These are phyloP conservation scores for Carposina sasakii DNA, from an alignment of 1,140 invertebrate species.

Conservation along the genomic window DNA sequence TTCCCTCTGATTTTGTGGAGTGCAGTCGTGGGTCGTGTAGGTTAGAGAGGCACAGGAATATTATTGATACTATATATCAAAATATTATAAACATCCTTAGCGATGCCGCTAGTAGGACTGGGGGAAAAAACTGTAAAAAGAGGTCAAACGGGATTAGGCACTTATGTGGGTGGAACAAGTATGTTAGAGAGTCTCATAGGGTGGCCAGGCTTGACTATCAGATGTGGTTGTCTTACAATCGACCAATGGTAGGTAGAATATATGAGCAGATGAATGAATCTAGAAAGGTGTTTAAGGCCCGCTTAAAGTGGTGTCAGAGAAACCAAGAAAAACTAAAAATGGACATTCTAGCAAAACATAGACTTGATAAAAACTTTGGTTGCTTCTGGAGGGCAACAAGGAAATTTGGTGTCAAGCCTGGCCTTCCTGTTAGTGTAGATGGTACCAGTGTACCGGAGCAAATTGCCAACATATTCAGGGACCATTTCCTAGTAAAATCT, in stretches of 20 bases:
- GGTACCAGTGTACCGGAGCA: neutral
- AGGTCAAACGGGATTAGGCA: too few relatives aligned
- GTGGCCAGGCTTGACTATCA: neutral
- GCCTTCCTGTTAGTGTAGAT: neutral
- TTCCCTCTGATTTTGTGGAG: neutral
- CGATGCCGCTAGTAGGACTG: neutral
- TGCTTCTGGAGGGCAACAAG: neutral
- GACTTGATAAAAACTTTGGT: neutral
- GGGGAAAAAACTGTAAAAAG: neutral
- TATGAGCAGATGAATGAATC: neutral
- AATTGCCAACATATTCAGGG: neutral
- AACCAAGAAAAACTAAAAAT: neutral
- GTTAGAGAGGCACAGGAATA: neutral
- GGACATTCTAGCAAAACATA: neutral
- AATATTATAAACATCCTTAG: neutral
- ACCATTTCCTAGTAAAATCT: neutral
- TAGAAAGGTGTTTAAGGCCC: neutral
- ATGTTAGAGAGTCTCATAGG: neutral
- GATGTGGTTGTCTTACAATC: neutral
- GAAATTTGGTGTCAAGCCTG: neutral
- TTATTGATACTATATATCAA: neutral
- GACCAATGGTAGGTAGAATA: neutral
- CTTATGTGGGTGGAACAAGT: conserved; percentile 6
- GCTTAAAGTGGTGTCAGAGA: neutral
- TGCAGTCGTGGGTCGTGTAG: neutral